A percentile compares a stretch with the other conserved stretches of the same genome.
Conservation (phyloP, 2,888 invertebrate species). For the Amorpha juglandis region DNA sequence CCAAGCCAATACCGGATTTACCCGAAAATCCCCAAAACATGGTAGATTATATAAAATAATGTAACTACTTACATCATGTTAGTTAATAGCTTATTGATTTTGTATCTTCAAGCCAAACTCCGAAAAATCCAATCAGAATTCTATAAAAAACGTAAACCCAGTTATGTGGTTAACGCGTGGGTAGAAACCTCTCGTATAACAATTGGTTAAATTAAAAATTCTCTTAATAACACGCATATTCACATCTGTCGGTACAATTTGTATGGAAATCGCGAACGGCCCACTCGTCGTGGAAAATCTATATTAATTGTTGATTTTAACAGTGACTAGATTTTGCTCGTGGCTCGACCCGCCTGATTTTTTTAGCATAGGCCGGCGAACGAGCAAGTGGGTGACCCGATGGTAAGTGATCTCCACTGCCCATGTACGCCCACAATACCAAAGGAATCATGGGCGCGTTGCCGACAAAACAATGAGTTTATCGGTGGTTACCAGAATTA, state of each 20-base stretch:
- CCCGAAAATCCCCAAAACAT: background rate
- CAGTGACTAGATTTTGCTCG: background rate
- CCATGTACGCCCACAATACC: too few relatives aligned
- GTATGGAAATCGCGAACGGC: conserved; percentile 35
- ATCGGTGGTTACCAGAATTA: too few relatives aligned
- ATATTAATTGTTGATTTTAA: background rate
- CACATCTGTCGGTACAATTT: conserved; percentile 33
- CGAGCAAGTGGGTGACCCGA: too few relatives aligned
- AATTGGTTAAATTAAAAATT: conserved; percentile 26
- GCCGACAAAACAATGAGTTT: too few relatives aligned
- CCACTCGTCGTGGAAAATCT: background rate
- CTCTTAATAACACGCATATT: background rate
- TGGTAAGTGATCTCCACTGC: too few relatives aligned
- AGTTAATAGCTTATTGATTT: too few relatives aligned
- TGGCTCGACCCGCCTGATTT: too few relatives aligned
- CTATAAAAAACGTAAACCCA: background rate
- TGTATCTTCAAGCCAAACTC: too few relatives aligned
- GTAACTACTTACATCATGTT: background rate
- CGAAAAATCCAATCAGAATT: conserved; percentile 17
- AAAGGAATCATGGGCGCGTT: too few relatives aligned
- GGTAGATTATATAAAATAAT: background rate
- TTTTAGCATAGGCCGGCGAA: too few relatives aligned
- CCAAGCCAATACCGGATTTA: background rate
- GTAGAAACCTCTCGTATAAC: conserved; percentile 13
- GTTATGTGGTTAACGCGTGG: background rate